phyloP scores from a whole-genome alignment of 2,113 vertebrate species.

The Pelvicachromis taeniatus region DNA sequence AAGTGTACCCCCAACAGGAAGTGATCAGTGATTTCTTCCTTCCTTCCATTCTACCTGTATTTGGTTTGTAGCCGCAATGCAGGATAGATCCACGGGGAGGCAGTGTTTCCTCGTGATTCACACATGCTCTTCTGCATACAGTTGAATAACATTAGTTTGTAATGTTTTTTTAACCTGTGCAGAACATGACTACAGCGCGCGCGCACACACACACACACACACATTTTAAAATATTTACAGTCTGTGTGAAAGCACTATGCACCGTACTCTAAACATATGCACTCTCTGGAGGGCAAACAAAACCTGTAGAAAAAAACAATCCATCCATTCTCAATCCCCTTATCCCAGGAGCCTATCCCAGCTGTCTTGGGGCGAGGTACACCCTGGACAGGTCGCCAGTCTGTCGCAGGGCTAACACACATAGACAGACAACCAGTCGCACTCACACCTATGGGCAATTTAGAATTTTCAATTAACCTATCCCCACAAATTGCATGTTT shows the following conservation, averaged over 20 bases:
- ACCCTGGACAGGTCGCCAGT: too few species aligned
- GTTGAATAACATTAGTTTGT: not conserved
- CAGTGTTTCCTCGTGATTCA: constrained; percentile 5
- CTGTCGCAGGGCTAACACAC: too few species aligned
- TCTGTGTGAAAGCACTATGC: not conserved
- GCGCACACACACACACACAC: not conserved
- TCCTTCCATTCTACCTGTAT: not conserved
- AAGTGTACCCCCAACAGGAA: not conserved
- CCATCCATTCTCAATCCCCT: too few species aligned
- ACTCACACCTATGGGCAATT: too few species aligned
- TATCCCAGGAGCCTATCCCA: too few species aligned
- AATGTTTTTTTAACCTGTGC: not conserved
- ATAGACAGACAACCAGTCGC: too few species aligned
- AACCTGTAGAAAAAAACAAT: not conserved
- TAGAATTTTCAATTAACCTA: too few species aligned
- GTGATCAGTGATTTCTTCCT: not conserved
- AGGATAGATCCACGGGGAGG: not conserved
- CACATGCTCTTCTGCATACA: not conserved
- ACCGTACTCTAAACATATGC: not conserved
- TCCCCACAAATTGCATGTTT: too few species aligned
- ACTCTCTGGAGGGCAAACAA: not conserved
- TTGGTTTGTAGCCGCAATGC: not conserved
- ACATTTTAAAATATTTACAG: not conserved
- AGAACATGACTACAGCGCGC: not conserved
- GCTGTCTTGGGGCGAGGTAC: too few species aligned